A percentile compares a stretch with the other conserved stretches of the same genome.
These are phyloP conservation scores for Polydrusus pterygomalis DNA, from an alignment of 2,888 invertebrate genomes.

Conservation along the genomic window DNA sequence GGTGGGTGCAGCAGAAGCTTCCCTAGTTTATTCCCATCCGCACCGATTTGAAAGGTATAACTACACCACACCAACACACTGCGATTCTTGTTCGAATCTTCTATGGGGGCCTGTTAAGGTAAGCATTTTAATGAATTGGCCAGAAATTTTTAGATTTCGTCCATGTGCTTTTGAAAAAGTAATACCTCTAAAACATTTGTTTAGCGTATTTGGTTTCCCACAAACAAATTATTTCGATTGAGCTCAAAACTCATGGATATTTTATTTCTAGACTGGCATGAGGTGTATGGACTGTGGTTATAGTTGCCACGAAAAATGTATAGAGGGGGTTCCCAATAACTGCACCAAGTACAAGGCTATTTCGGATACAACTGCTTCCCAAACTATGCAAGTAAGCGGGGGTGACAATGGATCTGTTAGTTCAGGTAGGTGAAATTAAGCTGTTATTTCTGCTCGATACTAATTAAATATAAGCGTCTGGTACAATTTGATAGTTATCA, in stretches of 20 bases:
- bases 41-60: conserved; percentile 90
- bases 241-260: too few species aligned
- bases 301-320: conserved; percentile 96
- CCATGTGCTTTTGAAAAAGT: too few species aligned
- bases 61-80: conserved; percentile 89
- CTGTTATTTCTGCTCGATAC: not conserved
- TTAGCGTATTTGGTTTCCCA: too few species aligned
- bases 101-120: conserved; percentile 94
- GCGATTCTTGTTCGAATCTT: conserved; percentile 92
- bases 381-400: conserved; percentile 72
- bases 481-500: too few species aligned
- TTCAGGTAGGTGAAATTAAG: conserved; percentile 74
- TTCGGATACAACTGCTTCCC: conserved; percentile 67
- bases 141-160: too few species aligned
- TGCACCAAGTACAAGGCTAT: conserved; percentile 85
- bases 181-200: too few species aligned
- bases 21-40: conserved; percentile 81
- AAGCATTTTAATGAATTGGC: conserved; percentile 59
- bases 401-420: conserved; percentile 83
- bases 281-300: conserved; percentile 94
- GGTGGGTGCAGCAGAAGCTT: conserved; percentile 75
- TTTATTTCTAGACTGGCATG: conserved; percentile 68
- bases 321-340: conserved; percentile 89
- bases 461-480: too few species aligned
- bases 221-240: too few species aligned